Percentiles rank a stretch among this genome's conserved stretches.
Conservation (phyloP, 2,888 invertebrate genomes). For the Lasioglossum morio region DNA sequence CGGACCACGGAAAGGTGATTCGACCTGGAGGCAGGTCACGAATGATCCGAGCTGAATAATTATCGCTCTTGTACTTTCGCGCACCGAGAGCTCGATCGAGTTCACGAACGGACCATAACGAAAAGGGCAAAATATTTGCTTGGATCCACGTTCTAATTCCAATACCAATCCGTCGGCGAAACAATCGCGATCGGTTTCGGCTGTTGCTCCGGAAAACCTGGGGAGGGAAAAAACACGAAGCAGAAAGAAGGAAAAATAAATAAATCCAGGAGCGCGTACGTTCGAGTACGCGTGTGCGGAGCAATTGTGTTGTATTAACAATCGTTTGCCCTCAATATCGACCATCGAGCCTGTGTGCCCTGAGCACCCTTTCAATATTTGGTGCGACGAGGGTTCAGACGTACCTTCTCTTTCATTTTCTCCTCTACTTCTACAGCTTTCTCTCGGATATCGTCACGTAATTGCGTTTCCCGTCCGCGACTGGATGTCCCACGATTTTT, state of each 20-base stretch:
- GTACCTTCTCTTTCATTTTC: not conserved
- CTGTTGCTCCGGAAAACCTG: not conserved
- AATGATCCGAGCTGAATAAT: not conserved
- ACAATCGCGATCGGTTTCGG: conserved; percentile 17
- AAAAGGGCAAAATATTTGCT: conserved; percentile 18
- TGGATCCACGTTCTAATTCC: conserved; percentile 27
- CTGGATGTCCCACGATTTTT: conserved; percentile 32
- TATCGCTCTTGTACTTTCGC: not conserved
- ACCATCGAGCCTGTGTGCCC: conserved; percentile 12
- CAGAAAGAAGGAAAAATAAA: not conserved
- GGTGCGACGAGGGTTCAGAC: conserved; percentile 19
- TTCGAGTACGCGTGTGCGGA: conserved; percentile 19
- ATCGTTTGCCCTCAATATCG: conserved; percentile 44
- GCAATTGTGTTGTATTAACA: conserved; percentile 47
- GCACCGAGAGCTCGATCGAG: not conserved
- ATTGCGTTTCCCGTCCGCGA: conserved; percentile 46
- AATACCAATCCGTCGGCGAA: not conserved
- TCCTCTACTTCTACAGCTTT: not conserved
- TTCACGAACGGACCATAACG: not conserved
- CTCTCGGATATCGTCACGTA: conserved; percentile 47
- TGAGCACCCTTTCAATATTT: conserved; percentile 54
- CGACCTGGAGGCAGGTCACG: not conserved
- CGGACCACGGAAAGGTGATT: not conserved
- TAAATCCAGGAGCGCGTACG: conserved; percentile 1
- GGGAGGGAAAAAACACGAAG: not conserved